Percentiles rank a stretch among this genome's conserved stretches.
These are phyloP conservation scores for Clarias gariepinus DNA, from an alignment of 2,113 vertebrate genomes.

Conservation along the genomic window DNA sequence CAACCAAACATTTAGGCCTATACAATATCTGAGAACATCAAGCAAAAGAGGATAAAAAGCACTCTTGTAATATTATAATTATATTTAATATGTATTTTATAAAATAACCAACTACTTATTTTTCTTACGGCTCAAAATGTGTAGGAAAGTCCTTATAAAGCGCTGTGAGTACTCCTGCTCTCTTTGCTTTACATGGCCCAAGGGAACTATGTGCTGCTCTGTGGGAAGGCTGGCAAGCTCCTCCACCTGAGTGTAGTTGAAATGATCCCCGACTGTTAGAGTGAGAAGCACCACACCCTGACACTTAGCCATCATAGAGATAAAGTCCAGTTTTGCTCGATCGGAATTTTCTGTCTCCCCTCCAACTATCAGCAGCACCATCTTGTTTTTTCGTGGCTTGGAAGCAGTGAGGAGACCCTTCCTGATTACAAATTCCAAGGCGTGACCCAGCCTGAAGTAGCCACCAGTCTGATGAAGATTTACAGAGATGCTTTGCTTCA, in stretches of 20 bases:
- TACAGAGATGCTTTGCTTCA: constrained; percentile 73
- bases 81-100: neutral
- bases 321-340: too few relatives aligned
- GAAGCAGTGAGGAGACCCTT: constrained; percentile 69
- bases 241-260: constrained; percentile 66
- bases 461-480: constrained; percentile 69
- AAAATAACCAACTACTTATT: neutral
- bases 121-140: constrained; percentile 78
- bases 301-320: too few relatives aligned
- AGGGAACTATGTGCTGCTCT: constrained; percentile 77
- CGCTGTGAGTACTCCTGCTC: constrained; percentile 73
- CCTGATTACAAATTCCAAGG: constrained; percentile 74
- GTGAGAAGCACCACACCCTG: constrained; percentile 79
- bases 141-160: constrained; percentile 79
- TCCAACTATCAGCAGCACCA: too few relatives aligned
- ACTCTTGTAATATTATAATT: neutral
- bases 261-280: constrained; percentile 67
- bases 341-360: too few relatives aligned
- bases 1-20: neutral
- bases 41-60: neutral
- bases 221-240: constrained; percentile 73
- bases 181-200: constrained; percentile 56
- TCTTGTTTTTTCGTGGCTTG: too few relatives aligned
- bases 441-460: constrained; percentile 66
- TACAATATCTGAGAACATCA: neutral